Evolutionary conservation across 2,113 vertebrate species (phyloP).

Genomic region (Pandion haliaetus): DNA sequence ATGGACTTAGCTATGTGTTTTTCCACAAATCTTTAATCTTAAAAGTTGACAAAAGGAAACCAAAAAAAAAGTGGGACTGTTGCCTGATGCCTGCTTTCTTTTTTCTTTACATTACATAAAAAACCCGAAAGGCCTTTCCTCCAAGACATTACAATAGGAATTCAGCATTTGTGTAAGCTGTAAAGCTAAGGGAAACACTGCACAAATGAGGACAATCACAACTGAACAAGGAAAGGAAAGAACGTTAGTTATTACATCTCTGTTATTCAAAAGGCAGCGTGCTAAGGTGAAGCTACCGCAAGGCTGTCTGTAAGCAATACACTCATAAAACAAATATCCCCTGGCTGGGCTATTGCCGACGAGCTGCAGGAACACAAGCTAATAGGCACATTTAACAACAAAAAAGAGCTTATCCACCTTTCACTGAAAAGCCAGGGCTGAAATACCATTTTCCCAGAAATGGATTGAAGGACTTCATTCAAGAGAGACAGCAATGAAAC

Average conservation of each 20-base stretch:
- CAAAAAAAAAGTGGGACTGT: not conserved
- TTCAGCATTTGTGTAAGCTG: rapidly evolving
- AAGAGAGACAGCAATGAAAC: not conserved
- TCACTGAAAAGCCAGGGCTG: not conserved
- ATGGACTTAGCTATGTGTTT: not conserved
- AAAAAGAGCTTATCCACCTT: not conserved
- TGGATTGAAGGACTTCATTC: not conserved
- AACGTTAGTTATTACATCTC: not conserved
- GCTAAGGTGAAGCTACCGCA: not conserved
- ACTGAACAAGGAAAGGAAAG: not conserved
- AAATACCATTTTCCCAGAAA: not conserved
- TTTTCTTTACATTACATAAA: not conserved
- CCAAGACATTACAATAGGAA: not conserved
- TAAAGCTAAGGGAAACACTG: not conserved
- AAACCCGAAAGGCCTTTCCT: not conserved
- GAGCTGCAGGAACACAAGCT: not conserved
- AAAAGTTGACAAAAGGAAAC: not conserved
- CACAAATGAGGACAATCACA: not conserved
- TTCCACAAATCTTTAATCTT: not conserved
- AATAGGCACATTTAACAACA: not conserved
- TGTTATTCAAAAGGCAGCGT: not conserved
- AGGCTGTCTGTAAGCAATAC: not conserved
- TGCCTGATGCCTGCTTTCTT: not conserved
- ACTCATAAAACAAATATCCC: not conserved
- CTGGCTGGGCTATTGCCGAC: not conserved